Percentiles rank a stretch among this genome's conserved stretches.
Conservation (phyloP, 2,113 vertebrate species). For the Polyodon spathula region DNA sequence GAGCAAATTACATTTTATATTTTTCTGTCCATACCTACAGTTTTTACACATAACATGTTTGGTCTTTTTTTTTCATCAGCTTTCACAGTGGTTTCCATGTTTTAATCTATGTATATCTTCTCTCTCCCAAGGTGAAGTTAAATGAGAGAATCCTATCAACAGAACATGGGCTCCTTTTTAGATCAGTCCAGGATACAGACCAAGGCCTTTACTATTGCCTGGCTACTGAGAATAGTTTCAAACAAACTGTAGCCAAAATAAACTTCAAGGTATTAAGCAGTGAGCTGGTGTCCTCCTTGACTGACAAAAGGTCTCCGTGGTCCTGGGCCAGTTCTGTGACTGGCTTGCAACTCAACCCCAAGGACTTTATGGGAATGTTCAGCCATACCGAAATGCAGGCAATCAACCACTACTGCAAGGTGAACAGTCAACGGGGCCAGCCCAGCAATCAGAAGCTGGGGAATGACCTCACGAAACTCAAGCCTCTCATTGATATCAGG, state of each 20-base stretch:
- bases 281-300: conserved; percentile 66
- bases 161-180: conserved; percentile 82
- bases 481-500: conserved; percentile 80
- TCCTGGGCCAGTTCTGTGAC: conserved; percentile 66
- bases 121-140: conserved; percentile 70
- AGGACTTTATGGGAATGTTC: conserved; percentile 72
- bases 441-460: conserved; percentile 50
- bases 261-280: conserved; percentile 81
- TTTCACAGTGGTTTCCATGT: too few species aligned
- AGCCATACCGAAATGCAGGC: conserved; percentile 80
- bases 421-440: conserved; percentile 68
- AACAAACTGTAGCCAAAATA: conserved; percentile 88
- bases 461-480: conserved; percentile 86
- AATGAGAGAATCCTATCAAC: conserved; percentile 81
- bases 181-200: conserved; percentile 74
- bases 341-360: conserved; percentile 67
- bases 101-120: neutral
- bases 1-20: too few species aligned
- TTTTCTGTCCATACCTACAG: too few species aligned
- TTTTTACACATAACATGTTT: too few species aligned
- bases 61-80: too few species aligned
- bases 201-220: conserved; percentile 91
- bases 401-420: conserved; percentile 90
- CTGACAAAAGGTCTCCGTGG: conserved; percentile 78
- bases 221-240: conserved; percentile 86